Conservation (phyloP, 37 sponge, comb jelly and placozoan genomes). For the Agelas oroides region DNA sequence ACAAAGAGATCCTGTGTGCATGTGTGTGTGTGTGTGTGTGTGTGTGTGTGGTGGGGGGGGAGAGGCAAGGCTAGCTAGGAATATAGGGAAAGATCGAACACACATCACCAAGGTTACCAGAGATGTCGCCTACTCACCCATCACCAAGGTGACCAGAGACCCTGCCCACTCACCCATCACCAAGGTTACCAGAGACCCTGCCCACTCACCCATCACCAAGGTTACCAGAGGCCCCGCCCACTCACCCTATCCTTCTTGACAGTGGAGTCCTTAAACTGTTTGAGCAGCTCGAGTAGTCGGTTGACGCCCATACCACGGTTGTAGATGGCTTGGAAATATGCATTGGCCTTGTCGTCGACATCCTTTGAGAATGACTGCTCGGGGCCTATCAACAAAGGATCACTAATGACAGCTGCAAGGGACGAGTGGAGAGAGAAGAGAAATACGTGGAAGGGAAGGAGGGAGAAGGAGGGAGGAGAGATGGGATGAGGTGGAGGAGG, state of each 20-base stretch:
- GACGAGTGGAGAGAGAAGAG: no score
- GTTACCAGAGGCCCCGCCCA: background rate
- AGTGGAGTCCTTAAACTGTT: constrained; percentile 86
- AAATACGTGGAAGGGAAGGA: background rate
- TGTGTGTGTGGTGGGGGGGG: background rate
- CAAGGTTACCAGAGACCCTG: no score
- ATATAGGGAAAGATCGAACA: background rate
- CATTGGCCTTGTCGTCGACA: constrained; percentile 96
- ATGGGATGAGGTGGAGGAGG: no score
- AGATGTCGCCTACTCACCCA: no score
- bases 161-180: constrained; percentile 28
- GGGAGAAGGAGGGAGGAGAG: no score
- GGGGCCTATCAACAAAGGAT: constrained; percentile 10
- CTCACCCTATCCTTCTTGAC: constrained; percentile 85
- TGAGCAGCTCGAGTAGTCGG: constrained; percentile 81
- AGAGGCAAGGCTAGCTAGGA: background rate
- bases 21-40: background rate
- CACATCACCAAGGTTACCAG: no score
- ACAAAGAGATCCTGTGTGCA: constrained; percentile 82
- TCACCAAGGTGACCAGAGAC: no score
- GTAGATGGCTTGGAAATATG: constrained; percentile 90
- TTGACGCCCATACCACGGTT: constrained; percentile 91
- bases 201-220: no score
- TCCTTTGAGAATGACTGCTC: constrained; percentile 83
- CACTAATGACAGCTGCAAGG: background rate